Evolutionary conservation across 2,113 vertebrate genomes (phyloP).

Genomic region (Aplodontia rufa): DNA sequence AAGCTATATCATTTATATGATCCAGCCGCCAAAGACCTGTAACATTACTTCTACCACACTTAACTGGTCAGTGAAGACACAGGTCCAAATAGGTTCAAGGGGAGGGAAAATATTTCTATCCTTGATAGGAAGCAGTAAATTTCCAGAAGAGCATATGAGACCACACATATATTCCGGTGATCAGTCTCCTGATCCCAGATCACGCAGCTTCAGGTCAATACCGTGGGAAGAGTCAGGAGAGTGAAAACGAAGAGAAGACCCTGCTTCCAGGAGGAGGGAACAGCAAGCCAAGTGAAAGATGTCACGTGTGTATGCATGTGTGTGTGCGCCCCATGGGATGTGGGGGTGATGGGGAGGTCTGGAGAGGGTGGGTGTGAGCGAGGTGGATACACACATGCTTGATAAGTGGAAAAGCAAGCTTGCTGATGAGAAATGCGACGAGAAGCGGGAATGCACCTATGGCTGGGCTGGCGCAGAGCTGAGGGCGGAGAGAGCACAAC

Average conservation of each 20-base stretch:
- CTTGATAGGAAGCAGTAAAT: neutral
- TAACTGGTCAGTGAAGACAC: neutral
- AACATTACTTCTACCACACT: neutral
- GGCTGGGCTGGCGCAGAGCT: too few species aligned
- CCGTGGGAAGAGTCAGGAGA: neutral
- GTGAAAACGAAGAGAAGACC: neutral
- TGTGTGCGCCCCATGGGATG: neutral
- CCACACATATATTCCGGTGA: neutral
- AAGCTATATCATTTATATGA: neutral
- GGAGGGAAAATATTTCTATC: neutral
- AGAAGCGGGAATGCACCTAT: neutral
- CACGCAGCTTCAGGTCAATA: neutral
- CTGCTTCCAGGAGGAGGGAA: neutral
- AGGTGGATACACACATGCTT: neutral
- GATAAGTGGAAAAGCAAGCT: neutral
- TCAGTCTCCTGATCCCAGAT: neutral
- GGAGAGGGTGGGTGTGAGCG: too few species aligned
- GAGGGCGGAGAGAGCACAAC: neutral
- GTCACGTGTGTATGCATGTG: fast-evolving
- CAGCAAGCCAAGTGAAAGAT: neutral
- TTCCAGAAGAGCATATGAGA: neutral
- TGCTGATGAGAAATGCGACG: neutral
- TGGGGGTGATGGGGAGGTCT: neutral
- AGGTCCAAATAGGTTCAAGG: neutral
- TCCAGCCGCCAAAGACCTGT: neutral